A percentile compares a stretch with the other conserved stretches of the same genome.
Evolutionary conservation across 2,888 invertebrate genomes (phyloP).

Genomic region (Chelonus formosanus): DNA sequence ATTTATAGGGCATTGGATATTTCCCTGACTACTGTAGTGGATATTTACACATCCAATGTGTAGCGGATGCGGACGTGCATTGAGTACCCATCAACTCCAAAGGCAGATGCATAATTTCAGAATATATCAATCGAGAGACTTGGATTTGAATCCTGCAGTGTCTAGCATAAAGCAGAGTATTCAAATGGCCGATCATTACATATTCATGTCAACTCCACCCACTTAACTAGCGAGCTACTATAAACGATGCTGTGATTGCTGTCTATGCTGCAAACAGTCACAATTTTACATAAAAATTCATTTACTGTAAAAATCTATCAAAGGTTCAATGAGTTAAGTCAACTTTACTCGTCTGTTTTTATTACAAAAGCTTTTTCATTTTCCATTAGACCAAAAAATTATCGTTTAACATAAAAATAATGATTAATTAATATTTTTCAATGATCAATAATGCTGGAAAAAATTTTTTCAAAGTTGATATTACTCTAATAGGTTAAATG

Average conservation of each 20-base stretch:
- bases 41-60: conserved; percentile 18
- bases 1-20: conserved; percentile 15
- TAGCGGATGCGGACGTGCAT: conserved; percentile 18
- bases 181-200: conserved; percentile 29
- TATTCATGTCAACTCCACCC: conserved; percentile 26
- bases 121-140: conserved; percentile 31
- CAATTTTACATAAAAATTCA: background rate
- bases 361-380: too few relatives aligned
- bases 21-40: conserved; percentile 13
- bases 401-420: too few relatives aligned
- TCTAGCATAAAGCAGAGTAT: conserved; percentile 1
- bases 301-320: background rate
- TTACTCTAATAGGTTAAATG: too few relatives aligned
- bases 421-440: too few relatives aligned
- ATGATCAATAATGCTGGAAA: too few relatives aligned
- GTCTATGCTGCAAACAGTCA: background rate
- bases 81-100: conserved; percentile 29
- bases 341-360: too few relatives aligned
- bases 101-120: conserved; percentile 29
- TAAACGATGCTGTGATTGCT: background rate
- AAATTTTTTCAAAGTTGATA: too few relatives aligned
- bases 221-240: conserved; percentile 4
- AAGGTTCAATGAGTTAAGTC: too few relatives aligned
- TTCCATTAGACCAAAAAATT: too few relatives aligned
- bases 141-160: conserved; percentile 15